A percentile compares a stretch with the other conserved stretches of the same genome.
Conservation (phyloP, 2,797 vertebrate species). For the Alcedo atthis region DNA sequence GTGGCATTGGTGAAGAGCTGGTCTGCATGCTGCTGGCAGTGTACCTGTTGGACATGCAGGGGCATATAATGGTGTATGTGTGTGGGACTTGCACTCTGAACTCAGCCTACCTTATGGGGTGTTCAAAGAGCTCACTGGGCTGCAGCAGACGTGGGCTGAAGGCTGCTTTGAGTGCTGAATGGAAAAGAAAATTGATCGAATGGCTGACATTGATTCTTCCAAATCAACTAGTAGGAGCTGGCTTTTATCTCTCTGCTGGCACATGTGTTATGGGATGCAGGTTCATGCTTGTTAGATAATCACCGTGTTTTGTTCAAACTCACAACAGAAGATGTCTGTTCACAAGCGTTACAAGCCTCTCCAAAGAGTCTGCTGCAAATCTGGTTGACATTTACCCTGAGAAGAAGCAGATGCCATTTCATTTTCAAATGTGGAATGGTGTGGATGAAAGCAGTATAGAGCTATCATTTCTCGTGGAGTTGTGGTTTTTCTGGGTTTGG, state of each 20-base stretch:
- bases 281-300: slow-evolving; percentile 56
- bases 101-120: background rate
- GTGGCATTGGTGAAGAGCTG: background rate
- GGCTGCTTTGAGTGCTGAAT: background rate
- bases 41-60: background rate
- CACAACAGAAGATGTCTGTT: slow-evolving; percentile 6
- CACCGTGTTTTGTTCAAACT: background rate
- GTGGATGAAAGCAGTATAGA: background rate
- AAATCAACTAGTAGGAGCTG: background rate
- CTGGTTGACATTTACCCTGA: slow-evolving; percentile 3
- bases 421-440: background rate
- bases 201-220: slow-evolving; percentile 14
- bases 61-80: fast-evolving
- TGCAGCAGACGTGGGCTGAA: background rate
- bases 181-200: background rate
- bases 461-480: background rate
- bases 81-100: background rate
- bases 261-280: background rate
- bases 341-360: background rate
- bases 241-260: slow-evolving; percentile 50
- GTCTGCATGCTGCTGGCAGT: fast-evolving
- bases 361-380: background rate
- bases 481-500: background rate
- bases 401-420: background rate
- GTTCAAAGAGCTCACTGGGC: background rate